Evolutionary conservation across 1,140 invertebrate species (phyloP), one percentile per base, ranked within the genome.

Genomic region (Colletes gigas): DNA sequence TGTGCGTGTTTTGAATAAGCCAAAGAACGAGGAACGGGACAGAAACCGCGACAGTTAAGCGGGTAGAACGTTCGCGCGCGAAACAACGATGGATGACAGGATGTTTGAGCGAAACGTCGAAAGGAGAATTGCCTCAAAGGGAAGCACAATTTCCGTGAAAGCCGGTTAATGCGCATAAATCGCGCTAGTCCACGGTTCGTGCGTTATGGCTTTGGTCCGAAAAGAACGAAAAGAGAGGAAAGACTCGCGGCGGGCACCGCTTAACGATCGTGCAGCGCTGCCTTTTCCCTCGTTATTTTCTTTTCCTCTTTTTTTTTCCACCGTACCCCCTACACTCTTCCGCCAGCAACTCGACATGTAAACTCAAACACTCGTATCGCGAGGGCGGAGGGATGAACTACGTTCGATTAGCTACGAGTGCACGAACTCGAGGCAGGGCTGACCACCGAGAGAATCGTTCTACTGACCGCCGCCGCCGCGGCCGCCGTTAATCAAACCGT

Each of bases 361-460:
- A 65, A 66, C 41, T 21, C n/a, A 57, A 79, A 55, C 39, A 73
- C 21, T 65, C 47, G 15, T 21, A 55, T 65, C 50, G 68, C 21
- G 39, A 50, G 14, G 50, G 3, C 72, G 77, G 9, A 67, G 17
- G 21, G 44, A 41, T 47, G 83, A 78, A 72, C 79, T 47, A 72
- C 78, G 69, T 71, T 76, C 84, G 82, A 85, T 85, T 83, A 82
- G 60, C 78, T 68, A 3, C 63, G 15, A 60, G 55, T 66, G 71
- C 59, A 65, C 73, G 60, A 54, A 68, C 52, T 77, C 70, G 72
- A 73, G 41, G 15, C 52, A 41, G 17, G 88, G 74, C 83, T 87
- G 89, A 86, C 88, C 85, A 84, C 71, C 79, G 82, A 63, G 79
- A 60, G 82, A 85, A 89, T 85, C 80, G 79, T 88, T 89, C 84